phyloP scores from a whole-genome alignment of 92 coral and sea anemone genomes.

The Muricea muricata region DNA sequence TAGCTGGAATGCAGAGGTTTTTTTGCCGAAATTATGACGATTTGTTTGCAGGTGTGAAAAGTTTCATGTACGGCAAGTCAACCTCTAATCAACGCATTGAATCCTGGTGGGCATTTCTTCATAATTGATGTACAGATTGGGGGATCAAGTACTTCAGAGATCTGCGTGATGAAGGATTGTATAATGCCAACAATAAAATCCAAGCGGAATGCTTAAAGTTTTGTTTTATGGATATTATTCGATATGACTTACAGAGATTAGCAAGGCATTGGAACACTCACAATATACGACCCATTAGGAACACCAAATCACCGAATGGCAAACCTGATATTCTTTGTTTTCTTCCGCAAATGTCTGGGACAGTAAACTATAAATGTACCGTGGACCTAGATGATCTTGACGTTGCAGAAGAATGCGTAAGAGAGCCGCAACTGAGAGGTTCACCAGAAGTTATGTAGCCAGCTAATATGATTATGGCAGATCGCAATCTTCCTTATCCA shows the following conservation, averaged over 20 bases:
- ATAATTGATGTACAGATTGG: not conserved
- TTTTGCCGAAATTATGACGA: slow-evolving; percentile 18
- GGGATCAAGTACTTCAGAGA: slow-evolving; percentile 46
- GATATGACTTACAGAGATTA: slow-evolving; percentile 43
- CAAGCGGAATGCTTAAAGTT: slow-evolving; percentile 60
- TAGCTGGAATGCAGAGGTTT: slow-evolving; percentile 55
- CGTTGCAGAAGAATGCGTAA: no score
- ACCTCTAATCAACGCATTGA: slow-evolving; percentile 41
- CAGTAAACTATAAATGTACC: no score
- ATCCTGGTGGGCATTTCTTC: slow-evolving; percentile 41
- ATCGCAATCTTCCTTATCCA: no score
- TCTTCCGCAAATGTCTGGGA: no score
- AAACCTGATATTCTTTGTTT: slow-evolving; percentile 60
- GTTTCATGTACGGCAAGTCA: slow-evolving; percentile 48
- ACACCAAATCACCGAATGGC: slow-evolving; percentile 56
- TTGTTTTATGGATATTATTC: slow-evolving; percentile 58
- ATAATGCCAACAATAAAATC: slow-evolving; percentile 52
- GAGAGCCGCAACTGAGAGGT: no score
- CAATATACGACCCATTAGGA: slow-evolving; percentile 48
- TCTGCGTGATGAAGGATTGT: slow-evolving; percentile 51
- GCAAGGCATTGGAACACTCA: slow-evolving; percentile 50
- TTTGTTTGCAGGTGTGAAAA: no score
- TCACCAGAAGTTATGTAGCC: no score
- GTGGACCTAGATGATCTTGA: no score
- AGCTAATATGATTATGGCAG: no score